These are phyloP conservation scores for Gerris lacustris DNA, from an alignment of 2,888 invertebrate genomes.

Conservation along the genomic window DNA sequence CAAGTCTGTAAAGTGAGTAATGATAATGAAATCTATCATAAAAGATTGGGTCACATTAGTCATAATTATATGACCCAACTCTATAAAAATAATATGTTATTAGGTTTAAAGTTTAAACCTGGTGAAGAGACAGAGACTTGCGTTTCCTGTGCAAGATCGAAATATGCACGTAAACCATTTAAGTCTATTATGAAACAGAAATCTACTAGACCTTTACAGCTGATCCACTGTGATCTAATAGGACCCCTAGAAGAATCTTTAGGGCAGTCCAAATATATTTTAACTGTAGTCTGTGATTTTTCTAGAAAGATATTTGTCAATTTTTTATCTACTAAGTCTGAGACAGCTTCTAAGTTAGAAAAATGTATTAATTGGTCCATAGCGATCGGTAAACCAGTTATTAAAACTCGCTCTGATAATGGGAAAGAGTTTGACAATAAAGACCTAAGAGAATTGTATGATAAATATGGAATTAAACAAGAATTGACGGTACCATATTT, in stretches of 20 bases:
- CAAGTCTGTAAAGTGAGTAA: neutral
- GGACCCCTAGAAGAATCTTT: neutral
- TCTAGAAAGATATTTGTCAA: conserved; percentile 14
- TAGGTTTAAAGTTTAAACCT: neutral
- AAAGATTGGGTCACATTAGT: neutral
- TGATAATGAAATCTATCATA: neutral
- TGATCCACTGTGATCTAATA: conserved; percentile 3
- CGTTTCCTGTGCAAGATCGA: neutral
- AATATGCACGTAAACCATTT: conserved; percentile 2
- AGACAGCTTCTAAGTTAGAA: conserved; percentile 11
- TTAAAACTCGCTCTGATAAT: conserved; percentile 14
- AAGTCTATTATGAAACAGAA: neutral
- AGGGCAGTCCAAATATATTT: neutral
- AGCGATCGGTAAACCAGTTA: conserved; percentile 10
- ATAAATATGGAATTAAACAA: conserved; percentile 17
- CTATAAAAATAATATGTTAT: conserved; percentile 1
- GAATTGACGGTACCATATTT: conserved; percentile 16
- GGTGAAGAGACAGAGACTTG: neutral
- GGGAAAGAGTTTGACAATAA: conserved; percentile 19
- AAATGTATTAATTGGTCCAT: conserved; percentile 11
- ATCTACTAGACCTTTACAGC: neutral
- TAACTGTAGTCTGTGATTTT: neutral
- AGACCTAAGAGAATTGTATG: conserved; percentile 11
- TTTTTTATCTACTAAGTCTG: conserved; percentile 13
- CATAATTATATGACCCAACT: neutral